phyloP scores from a whole-genome alignment of 2,888 invertebrate species.

The Eubasilissa splendida region DNA sequence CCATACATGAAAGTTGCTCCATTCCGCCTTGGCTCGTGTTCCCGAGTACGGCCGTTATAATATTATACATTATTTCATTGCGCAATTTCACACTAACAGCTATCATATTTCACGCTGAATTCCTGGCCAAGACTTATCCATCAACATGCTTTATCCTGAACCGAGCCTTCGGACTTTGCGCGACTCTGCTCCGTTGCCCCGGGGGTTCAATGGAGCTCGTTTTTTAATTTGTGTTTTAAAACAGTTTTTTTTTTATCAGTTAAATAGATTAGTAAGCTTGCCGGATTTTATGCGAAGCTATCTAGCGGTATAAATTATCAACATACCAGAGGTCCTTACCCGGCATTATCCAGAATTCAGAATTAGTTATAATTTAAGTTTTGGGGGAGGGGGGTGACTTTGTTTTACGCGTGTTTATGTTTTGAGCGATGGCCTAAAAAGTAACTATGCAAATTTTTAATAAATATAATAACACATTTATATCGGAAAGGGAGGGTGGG shows the following conservation, averaged over 20 bases:
- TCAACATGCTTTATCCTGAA: conserved; percentile 11
- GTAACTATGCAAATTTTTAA: no score
- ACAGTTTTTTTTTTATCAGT: background rate
- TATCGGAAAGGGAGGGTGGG: no score
- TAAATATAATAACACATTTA: no score
- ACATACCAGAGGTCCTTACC: no score
- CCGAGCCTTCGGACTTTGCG: background rate
- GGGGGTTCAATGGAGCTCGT: background rate
- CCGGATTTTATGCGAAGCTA: background rate
- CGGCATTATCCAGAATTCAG: no score
- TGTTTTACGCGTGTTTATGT: no score
- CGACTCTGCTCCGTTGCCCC: background rate
- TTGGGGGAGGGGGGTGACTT: no score
- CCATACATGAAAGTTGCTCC: conserved; percentile 27
- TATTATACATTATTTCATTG: conserved; percentile 28
- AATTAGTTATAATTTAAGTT: no score
- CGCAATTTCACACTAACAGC: conserved; percentile 17
- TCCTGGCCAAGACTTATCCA: conserved; percentile 27
- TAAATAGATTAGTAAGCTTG: background rate
- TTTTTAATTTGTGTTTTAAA: conserved; percentile 17
- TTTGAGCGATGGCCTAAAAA: no score
- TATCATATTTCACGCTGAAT: conserved; percentile 24
- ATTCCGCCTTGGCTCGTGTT: background rate
- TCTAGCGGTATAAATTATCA: no score
- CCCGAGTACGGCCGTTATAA: conserved; percentile 10